phyloP scores from a whole-genome alignment of 2,888 invertebrate genomes.

The Hypsopygia costalis region DNA sequence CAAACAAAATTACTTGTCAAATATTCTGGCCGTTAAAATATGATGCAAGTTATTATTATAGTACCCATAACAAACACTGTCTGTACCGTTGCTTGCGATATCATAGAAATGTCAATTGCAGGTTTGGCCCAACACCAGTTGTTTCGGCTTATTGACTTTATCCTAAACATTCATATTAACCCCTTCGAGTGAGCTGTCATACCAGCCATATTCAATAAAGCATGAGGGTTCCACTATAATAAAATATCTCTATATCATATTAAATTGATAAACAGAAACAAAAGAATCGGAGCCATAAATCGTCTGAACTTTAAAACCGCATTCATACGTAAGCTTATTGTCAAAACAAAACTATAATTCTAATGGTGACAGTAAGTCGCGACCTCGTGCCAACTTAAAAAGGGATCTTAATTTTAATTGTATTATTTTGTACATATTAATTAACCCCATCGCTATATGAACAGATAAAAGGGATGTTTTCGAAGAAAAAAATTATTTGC shows the following conservation, averaged over 20 bases:
- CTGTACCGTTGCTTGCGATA: slow-evolving; percentile 42
- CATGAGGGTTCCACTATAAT: slow-evolving; percentile 54
- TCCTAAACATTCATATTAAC: slow-evolving; percentile 76
- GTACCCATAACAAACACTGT: neutral
- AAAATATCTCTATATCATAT: slow-evolving; percentile 53
- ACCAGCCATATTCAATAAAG: slow-evolving; percentile 63
- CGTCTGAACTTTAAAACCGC: slow-evolving; percentile 58
- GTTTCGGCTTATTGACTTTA: slow-evolving; percentile 75
- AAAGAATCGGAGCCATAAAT: slow-evolving; percentile 62
- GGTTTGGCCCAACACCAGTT: slow-evolving; percentile 72
- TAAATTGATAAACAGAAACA: slow-evolving; percentile 67
- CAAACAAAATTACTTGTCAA: neutral
- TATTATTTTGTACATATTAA: slow-evolving; percentile 77
- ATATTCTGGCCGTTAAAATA: slow-evolving; percentile 3
- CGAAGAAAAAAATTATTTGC: slow-evolving; percentile 77
- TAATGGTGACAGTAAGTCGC: slow-evolving; percentile 73
- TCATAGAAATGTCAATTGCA: slow-evolving; percentile 71
- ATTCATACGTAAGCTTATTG: slow-evolving; percentile 58
- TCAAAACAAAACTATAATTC: slow-evolving; percentile 71
- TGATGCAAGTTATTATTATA: slow-evolving; percentile 5
- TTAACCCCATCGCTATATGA: slow-evolving; percentile 73
- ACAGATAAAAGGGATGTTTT: slow-evolving; percentile 76
- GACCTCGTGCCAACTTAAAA: slow-evolving; percentile 72
- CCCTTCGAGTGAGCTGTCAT: slow-evolving; percentile 76
- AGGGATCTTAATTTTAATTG: slow-evolving; percentile 71